Base-by-base conservation (phyloP, 2,113 vertebrate genomes). In the Eonycteris spelaea region DNA sequence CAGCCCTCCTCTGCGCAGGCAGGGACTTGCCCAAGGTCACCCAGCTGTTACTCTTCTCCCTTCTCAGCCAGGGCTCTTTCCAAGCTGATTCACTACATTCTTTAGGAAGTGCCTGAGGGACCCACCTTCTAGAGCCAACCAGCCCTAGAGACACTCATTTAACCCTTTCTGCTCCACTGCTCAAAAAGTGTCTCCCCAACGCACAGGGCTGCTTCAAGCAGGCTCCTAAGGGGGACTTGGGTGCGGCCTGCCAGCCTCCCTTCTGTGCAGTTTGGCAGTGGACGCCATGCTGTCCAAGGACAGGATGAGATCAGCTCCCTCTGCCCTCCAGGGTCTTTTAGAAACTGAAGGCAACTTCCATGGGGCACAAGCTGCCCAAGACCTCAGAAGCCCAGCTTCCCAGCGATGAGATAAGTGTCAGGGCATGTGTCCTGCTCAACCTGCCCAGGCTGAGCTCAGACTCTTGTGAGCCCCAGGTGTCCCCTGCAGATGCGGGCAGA, bases 371-470 rank as follows among this genome's bases (percentile, higher is more conserved):
- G 33, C 74, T 67, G 43, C 86, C 73, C 74, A 18, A 51, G 45
- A 82, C 55, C 30, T 75, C 92, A 43, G 79, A 75, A 33, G 10
- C 43, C 48, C 71, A 48, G 21, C 19, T 73, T n/a, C 11, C 16
- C 12, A 6, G 14, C 0, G 1, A 68, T 95, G 93, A 97, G 82
- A 1, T 65, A 80, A 91, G 78, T 55, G 80, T 97, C 51, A 91
- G 73, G 84, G 19, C 74, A 6, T 5, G 30, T 38, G 65, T n/a
- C 53, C 22, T 2, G 33, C 28, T 93, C 82, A 26, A 12, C 71
- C 86, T 79, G 8, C 79, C 92, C 35, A 19, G 83, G 59, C 87
- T 95, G 70, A 85, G 70, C 26, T 97, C 93, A 90, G 93, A 35
- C 30, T 6, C n/a, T 70, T 65, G 71, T 19, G 45, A 90, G 15